Base-by-base conservation (phyloP, 2,797 vertebrate species). In the Sciurus vulgaris region DNA sequence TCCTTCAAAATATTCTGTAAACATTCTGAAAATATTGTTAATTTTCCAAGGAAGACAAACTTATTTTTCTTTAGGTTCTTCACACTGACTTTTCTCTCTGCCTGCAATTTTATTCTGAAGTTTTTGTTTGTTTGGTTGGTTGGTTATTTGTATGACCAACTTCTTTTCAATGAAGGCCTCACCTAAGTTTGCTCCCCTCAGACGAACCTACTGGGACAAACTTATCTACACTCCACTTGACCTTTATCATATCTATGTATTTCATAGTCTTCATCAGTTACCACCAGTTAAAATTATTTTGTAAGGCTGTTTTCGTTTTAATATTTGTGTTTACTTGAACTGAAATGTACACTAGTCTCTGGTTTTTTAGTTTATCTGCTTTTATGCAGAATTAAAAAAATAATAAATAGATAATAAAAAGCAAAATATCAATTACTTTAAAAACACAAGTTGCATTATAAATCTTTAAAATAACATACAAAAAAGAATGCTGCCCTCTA, bases 401-500 rank as follows among this genome's bases (percentile, higher is more conserved):
- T 70, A 93, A 95, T 41, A 89, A 51, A 41, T 63, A 79, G 61
- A 87, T 89, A 94, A 93, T 87, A 84, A 89, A 94, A 96, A 87
- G 26, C 5, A 93, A 96, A 97, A 77, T 93, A 89, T 49, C 84
- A 96, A 95, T 86, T 91, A 74, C 67, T 94, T 96, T 96, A 61
- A 96, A 95, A 90, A 82, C 67, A 82, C 49, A 82, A 86, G 95
- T 38, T 96, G 61, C 56, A 95, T 96, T 96, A 96, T 51, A 96
- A 67, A 89, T 93, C 69, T 89, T 95, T 81, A 65, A 95, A 95
- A 51, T 91, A 92, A 91, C 59, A 10, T 77, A 67, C 77, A 82
- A 54, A 41, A 96, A 93, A 87, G 72, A 83, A 41, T 63, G 15
- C 54, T 78, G 18, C 26, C 95, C 77, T 86, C 92, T 94, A 41